Conservation (phyloP, 2,888 invertebrate species). For the Chydorus sphaericus region DNA sequence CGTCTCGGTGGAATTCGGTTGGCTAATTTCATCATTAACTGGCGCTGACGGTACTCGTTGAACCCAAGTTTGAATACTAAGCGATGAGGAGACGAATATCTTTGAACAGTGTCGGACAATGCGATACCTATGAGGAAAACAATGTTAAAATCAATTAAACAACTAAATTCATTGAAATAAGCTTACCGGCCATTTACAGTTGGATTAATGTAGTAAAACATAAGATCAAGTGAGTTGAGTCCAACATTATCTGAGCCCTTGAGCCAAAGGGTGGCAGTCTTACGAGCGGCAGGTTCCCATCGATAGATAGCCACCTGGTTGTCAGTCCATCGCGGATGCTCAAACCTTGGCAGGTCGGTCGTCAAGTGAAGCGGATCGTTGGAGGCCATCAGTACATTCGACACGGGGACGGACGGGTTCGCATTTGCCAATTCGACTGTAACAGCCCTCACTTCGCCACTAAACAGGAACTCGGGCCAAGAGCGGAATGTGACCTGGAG, state of each 20-base stretch:
- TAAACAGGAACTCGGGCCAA: conserved; percentile 47
- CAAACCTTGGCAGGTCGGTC: conserved; percentile 28
- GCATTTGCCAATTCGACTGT: conserved; percentile 51
- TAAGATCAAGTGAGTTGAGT: conserved; percentile 44
- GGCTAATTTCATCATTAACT: not conserved
- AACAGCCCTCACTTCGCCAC: conserved; percentile 55
- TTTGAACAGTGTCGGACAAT: conserved; percentile 24
- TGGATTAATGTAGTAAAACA: conserved; percentile 55
- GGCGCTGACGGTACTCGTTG: not conserved
- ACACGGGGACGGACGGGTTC: conserved; percentile 44
- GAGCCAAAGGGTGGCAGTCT: conserved; percentile 43
- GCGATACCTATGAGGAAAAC: conserved; percentile 23
- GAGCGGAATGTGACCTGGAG: conserved; percentile 58
- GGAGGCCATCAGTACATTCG: conserved; percentile 47
- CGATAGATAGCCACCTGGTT: conserved; percentile 15
- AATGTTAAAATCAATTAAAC: not conserved
- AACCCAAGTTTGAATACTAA: conserved; percentile 1
- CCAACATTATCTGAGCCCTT: conserved; percentile 51
- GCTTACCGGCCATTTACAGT: conserved; percentile 20
- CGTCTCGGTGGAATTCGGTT: not conserved
- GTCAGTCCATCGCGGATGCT: conserved; percentile 8
- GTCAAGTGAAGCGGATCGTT: conserved; percentile 51
- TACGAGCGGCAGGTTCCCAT: not conserved
- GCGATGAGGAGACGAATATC: conserved; percentile 7
- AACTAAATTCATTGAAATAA: not conserved